These are phyloP conservation scores for Xylophagus ater DNA, from an alignment of 2,888 invertebrate species.

Conservation along the genomic window DNA sequence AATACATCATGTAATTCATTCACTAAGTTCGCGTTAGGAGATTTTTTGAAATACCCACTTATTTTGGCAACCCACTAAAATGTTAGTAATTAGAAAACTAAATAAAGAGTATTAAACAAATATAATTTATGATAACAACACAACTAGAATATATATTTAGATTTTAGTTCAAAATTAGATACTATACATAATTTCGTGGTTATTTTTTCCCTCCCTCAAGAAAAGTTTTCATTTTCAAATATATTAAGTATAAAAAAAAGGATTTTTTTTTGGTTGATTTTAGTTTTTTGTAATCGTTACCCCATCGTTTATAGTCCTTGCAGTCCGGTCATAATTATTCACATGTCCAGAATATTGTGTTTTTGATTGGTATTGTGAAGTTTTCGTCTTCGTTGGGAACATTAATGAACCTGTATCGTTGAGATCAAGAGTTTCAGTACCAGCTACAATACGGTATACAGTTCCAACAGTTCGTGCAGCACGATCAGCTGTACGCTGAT, in stretches of 20 bases:
- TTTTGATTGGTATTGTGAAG: slow-evolving; percentile 8
- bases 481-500: slow-evolving; percentile 65
- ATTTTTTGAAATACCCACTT: too few relatives aligned
- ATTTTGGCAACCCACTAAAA: too few relatives aligned
- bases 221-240: too few relatives aligned
- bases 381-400: slow-evolving; percentile 6
- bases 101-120: too few relatives aligned
- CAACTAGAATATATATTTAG: too few relatives aligned
- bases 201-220: too few relatives aligned
- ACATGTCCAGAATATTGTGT: slow-evolving; percentile 11
- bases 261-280: neutral
- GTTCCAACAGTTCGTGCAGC: slow-evolving; percentile 69
- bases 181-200: too few relatives aligned
- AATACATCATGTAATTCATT: too few relatives aligned
- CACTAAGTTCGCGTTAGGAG: too few relatives aligned
- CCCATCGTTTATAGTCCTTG: slow-evolving; percentile 25
- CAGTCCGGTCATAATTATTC: slow-evolving; percentile 41
- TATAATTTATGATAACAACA: too few relatives aligned
- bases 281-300: slow-evolving; percentile 14
- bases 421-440: slow-evolving; percentile 59
- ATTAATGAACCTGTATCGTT: slow-evolving; percentile 17
- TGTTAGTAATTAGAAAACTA: too few relatives aligned
- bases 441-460: slow-evolving; percentile 66
- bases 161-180: too few relatives aligned
- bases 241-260: neutral